These are phyloP conservation scores for Ophraella communa DNA, from an alignment of 2,888 invertebrate genomes.

Conservation along the genomic window DNA sequence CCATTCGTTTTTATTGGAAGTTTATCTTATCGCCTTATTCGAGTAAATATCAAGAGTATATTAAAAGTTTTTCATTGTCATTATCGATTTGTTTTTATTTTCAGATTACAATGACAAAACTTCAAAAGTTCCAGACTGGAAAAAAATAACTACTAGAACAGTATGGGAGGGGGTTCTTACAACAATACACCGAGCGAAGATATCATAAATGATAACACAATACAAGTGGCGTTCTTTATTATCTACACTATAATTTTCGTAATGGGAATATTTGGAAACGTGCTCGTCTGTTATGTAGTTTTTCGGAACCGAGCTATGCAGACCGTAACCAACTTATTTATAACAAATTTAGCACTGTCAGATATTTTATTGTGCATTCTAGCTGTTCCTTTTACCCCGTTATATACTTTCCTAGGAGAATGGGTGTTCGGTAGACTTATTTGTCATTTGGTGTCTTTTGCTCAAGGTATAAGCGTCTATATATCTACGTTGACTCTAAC, in stretches of 20 bases:
- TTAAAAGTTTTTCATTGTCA: too few relatives aligned
- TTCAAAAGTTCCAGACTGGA: neutral
- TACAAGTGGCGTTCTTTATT: conserved; percentile 77
- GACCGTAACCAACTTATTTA: conserved; percentile 97
- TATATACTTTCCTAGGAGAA: conserved; percentile 88
- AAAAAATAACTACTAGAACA: conserved; percentile 6
- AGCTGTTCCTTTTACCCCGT: conserved; percentile 95
- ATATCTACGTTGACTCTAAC: conserved; percentile 96
- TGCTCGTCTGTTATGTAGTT: conserved; percentile 93
- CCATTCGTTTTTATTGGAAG: too few relatives aligned
- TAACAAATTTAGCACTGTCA: conserved; percentile 93
- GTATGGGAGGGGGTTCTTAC: conserved; percentile 23
- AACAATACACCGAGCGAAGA: conserved; percentile 39
- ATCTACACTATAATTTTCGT: conserved; percentile 87
- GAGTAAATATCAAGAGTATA: too few relatives aligned
- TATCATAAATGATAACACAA: conserved; percentile 69
- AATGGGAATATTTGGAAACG: conserved; percentile 88
- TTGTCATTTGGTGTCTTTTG: conserved; percentile 92
- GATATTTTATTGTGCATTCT: conserved; percentile 92
- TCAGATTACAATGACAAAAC: neutral
- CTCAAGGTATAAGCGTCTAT: conserved; percentile 95
- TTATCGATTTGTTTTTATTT: neutral
- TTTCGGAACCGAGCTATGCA: conserved; percentile 94
- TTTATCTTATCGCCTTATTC: too few relatives aligned
- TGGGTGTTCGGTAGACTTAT: conserved; percentile 93